phyloP scores from a whole-genome alignment of 2,113 vertebrate species.

The Pelvicachromis taeniatus region DNA sequence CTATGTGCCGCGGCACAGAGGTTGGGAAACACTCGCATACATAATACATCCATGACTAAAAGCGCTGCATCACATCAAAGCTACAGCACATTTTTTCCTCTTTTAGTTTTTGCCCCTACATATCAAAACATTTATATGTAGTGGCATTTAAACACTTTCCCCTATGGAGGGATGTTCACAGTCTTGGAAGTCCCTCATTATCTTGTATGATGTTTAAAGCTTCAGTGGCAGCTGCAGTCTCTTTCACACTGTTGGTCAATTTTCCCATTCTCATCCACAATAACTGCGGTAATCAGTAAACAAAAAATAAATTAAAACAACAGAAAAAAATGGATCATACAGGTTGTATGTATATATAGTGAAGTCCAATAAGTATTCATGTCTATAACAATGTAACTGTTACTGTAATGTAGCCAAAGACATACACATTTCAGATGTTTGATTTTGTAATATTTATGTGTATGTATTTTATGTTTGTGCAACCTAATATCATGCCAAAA shows the following conservation, averaged over 20 bases:
- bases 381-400: background rate
- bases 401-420: background rate
- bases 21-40: too few species aligned
- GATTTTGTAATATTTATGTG: background rate
- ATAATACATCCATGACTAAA: background rate
- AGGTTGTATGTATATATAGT: background rate
- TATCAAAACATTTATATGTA: too few species aligned
- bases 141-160: too few species aligned
- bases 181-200: background rate
- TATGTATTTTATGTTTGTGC: background rate
- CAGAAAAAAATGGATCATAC: background rate
- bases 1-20: too few species aligned
- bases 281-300: background rate
- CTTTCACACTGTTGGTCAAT: background rate
- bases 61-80: background rate
- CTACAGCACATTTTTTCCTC: fast-evolving
- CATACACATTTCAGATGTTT: background rate
- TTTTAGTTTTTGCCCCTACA: background rate
- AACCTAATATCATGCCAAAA: background rate
- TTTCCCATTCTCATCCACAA: background rate
- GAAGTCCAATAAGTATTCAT: background rate
- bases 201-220: background rate
- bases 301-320: background rate
- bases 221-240: background rate
- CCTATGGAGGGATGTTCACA: background rate